Evolutionary conservation across 2,797 vertebrate genomes (phyloP).

Genomic region (Phrynocephalus vlangalii): DNA sequence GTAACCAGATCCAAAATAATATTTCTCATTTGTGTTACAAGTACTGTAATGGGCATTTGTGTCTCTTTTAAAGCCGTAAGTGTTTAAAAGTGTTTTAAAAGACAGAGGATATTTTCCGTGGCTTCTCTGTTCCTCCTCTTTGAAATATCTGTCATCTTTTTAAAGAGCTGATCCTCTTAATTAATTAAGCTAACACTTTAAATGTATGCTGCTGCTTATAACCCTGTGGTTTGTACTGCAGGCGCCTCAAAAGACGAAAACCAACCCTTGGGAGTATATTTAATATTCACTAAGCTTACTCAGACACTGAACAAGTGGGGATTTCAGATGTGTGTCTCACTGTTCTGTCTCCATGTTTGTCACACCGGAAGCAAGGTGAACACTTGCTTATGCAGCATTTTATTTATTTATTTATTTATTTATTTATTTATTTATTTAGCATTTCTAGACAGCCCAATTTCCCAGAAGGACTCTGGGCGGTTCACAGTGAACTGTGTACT

Average conservation of each 20-base stretch:
- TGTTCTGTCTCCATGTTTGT: slow-evolving; percentile 1
- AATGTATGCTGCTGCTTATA: slow-evolving; percentile 27
- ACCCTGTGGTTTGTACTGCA: background rate
- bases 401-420: no score
- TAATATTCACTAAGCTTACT: background rate
- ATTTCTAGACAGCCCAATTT: no score
- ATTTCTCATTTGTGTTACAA: slow-evolving; percentile 57
- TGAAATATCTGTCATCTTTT: slow-evolving; percentile 26
- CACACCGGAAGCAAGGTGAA: background rate
- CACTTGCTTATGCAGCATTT: background rate
- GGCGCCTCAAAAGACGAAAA: background rate
- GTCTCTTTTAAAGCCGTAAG: slow-evolving; percentile 43
- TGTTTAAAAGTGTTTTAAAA: slow-evolving; percentile 3
- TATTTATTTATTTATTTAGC: no score
- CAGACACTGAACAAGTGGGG: background rate
- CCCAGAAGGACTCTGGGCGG: no score
- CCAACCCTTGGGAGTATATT: background rate
- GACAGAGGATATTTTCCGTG: slow-evolving; percentile 2
- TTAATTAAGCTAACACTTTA: slow-evolving; percentile 41
- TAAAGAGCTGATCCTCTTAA: slow-evolving; percentile 22
- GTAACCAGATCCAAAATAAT: slow-evolving; percentile 42
- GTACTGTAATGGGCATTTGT: slow-evolving; percentile 49
- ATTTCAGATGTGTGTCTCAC: slow-evolving; percentile 1
- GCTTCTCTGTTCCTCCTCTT: slow-evolving; percentile 21
- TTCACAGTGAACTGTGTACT: background rate